Percentiles rank a stretch among this genome's conserved stretches.
Evolutionary conservation across 2,797 vertebrate species (phyloP).

Genomic region (Paedocypris micromegethes): DNA sequence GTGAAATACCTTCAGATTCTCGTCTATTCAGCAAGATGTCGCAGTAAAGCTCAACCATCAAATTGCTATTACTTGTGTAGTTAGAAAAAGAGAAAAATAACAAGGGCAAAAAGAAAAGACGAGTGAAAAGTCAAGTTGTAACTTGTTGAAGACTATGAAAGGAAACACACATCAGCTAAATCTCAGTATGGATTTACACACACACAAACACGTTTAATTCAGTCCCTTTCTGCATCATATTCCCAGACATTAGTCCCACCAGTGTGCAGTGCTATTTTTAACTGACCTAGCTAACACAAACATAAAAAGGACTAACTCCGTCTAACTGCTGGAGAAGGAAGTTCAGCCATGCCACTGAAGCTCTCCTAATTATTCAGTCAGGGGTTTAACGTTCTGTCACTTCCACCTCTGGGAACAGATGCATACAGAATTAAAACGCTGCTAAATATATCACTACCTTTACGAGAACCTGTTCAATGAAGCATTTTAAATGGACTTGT

Average conservation of each 20-base stretch:
- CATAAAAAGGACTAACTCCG: slow-evolving; percentile 16
- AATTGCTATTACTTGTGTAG: too few relatives aligned
- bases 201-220: slow-evolving; percentile 11
- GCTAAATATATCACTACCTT: not conserved
- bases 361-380: slow-evolving; percentile 10
- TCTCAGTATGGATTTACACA: slow-evolving; percentile 1
- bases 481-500: not conserved
- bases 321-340: slow-evolving; percentile 17
- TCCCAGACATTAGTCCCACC: slow-evolving; percentile 32
- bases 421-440: not conserved
- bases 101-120: too few relatives aligned
- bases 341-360: not conserved
- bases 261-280: slow-evolving; percentile 38
- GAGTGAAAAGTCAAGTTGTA: too few relatives aligned
- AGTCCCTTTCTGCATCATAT: slow-evolving; percentile 31
- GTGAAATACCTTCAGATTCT: too few relatives aligned
- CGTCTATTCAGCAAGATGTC: too few relatives aligned
- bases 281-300: slow-evolving; percentile 38
- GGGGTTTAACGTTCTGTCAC: slow-evolving; percentile 12
- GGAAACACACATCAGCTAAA: slow-evolving; percentile 15
- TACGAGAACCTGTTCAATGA: not conserved
- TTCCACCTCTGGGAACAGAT: not conserved
- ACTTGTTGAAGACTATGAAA: not conserved
- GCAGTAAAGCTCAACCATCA: too few relatives aligned
- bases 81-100: too few relatives aligned